Conservation (phyloP, 2,797 vertebrate species). For the Leontocebus nigricollis region DNA sequence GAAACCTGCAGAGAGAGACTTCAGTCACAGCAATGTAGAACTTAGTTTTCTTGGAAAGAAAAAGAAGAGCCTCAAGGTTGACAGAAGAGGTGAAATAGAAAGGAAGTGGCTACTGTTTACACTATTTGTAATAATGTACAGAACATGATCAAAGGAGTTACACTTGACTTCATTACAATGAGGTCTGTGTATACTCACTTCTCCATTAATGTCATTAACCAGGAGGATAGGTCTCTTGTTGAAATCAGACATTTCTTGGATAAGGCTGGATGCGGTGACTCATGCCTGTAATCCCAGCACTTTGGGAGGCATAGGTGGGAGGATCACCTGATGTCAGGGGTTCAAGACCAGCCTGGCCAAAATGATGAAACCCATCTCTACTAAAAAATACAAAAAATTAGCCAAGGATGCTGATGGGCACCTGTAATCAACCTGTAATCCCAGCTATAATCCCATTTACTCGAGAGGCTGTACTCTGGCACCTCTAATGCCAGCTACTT, state of each 20-base stretch:
- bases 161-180: background rate
- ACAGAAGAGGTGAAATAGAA: background rate
- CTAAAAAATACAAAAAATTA: background rate
- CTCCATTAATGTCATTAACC: background rate
- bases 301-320: background rate
- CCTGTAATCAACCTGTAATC: too few species aligned
- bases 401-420: fast-evolving
- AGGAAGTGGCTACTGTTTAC: background rate
- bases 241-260: background rate
- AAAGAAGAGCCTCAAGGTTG: background rate
- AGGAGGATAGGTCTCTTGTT: background rate
- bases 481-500: background rate
- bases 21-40: background rate
- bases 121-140: fast-evolving
- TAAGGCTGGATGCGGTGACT: fast-evolving
- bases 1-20: background rate
- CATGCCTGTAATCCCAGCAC: background rate
- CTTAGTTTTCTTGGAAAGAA: background rate
- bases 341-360: background rate
- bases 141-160: background rate
- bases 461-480: background rate
- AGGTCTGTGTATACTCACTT: background rate
- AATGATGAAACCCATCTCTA: background rate
- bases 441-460: too few species aligned
- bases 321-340: background rate